These are phyloP conservation scores for Pelodiscus sinensis DNA, from an alignment of 2,113 vertebrate species.

Conservation along the genomic window DNA sequence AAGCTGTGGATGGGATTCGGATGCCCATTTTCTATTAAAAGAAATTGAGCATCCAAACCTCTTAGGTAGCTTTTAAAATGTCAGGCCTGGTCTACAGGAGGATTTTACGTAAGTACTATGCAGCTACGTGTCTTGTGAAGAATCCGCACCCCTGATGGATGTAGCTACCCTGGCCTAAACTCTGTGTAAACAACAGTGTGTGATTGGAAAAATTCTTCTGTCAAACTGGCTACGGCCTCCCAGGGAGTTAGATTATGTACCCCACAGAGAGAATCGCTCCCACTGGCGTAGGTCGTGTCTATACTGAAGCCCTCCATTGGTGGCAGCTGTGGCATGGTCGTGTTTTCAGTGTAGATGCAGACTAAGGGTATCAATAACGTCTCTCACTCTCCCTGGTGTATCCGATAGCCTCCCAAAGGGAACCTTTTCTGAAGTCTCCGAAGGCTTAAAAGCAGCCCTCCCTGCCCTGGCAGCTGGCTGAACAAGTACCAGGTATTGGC, in stretches of 20 bases:
- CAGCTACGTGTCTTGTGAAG: neutral
- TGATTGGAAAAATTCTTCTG: neutral
- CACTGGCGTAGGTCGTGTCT: neutral
- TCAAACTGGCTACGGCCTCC: neutral
- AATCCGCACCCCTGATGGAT: neutral
- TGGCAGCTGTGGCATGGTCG: neutral
- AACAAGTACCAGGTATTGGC: conserved; percentile 53
- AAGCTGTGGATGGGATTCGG: neutral
- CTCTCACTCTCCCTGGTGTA: neutral
- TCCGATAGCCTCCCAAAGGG: neutral
- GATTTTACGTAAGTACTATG: neutral
- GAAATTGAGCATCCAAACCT: neutral
- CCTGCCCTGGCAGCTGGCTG: conserved; percentile 27
- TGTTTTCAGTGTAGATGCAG: neutral
- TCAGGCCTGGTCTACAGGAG: neutral
- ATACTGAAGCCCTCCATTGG: neutral
- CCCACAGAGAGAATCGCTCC: neutral
- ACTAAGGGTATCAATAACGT: neutral
- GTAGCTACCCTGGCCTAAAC: neutral
- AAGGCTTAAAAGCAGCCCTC: conserved; percentile 32
- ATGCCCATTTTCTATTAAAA: neutral
- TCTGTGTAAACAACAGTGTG: neutral
- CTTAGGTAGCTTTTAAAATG: neutral
- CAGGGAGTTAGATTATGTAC: neutral
- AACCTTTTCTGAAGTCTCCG: conserved; percentile 7